A percentile compares a stretch with the other conserved stretches of the same genome.
phyloP scores from a whole-genome alignment of 1,140 invertebrate species.

The Drosophila kikkawai region DNA sequence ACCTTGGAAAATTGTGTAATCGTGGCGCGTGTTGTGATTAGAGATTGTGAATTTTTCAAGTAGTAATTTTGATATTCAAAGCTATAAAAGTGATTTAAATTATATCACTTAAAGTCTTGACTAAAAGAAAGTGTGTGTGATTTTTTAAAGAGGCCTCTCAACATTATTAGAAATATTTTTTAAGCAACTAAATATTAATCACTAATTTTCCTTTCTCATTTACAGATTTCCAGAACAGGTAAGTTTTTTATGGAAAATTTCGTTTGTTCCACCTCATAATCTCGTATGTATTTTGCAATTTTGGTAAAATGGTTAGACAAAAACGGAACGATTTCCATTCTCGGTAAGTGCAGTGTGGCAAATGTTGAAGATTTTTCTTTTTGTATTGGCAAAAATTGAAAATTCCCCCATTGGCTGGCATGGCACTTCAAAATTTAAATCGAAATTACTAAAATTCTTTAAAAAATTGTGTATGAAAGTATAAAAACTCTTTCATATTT shows the following conservation, averaged over 20 bases:
- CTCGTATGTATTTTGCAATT: slow-evolving; percentile 5
- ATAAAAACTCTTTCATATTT: neutral
- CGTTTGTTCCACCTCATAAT: neutral
- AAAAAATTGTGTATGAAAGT: neutral
- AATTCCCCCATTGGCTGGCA: slow-evolving; percentile 60
- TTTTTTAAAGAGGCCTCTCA: neutral
- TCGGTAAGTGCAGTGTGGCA: slow-evolving; percentile 71
- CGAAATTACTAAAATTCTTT: neutral
- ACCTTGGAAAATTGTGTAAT: slow-evolving; percentile 54
- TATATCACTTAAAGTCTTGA: neutral
- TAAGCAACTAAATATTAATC: neutral
- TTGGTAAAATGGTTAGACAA: slow-evolving; percentile 23
- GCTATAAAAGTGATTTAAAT: neutral
- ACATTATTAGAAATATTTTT: slow-evolving; percentile 5
- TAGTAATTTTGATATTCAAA: neutral
- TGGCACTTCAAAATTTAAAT: slow-evolving; percentile 50
- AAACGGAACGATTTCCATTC: slow-evolving; percentile 59
- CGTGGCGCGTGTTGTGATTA: slow-evolving; percentile 31
- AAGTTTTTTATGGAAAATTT: slow-evolving; percentile 4
- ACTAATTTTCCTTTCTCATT: slow-evolving; percentile 8
- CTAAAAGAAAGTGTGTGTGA: neutral
- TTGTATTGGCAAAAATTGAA: slow-evolving; percentile 48
- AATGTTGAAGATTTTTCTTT: slow-evolving; percentile 59
- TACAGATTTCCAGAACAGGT: slow-evolving; percentile 69
- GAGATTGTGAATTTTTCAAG: neutral